These are phyloP conservation scores for Drosophila arizonae DNA, from an alignment of 1,140 invertebrate species.

Conservation along the genomic window DNA sequence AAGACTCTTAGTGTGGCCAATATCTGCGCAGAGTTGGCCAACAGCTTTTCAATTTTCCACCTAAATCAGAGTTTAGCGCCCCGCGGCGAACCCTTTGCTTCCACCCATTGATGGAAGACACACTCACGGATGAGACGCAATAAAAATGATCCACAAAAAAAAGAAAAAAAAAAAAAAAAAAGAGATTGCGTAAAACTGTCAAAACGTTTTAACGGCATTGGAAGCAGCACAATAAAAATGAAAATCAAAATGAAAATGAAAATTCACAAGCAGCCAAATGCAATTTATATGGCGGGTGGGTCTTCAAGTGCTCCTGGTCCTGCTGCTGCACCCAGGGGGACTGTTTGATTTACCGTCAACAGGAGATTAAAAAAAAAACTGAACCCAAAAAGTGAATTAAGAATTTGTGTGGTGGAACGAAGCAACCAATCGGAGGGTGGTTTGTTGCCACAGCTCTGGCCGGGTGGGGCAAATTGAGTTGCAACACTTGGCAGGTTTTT, in stretches of 20 bases:
- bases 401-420: slow-evolving; percentile 78
- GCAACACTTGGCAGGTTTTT: slow-evolving; percentile 81
- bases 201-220: slow-evolving; percentile 69
- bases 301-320: slow-evolving; percentile 51
- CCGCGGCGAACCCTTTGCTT: slow-evolving; percentile 62
- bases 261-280: slow-evolving; percentile 64
- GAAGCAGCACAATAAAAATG: slow-evolving; percentile 58
- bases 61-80: slow-evolving; percentile 68
- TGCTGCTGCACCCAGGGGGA: slow-evolving; percentile 75
- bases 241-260: slow-evolving; percentile 39
- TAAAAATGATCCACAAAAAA: slow-evolving; percentile 36
- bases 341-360: slow-evolving; percentile 81
- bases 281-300: slow-evolving; percentile 63
- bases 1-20: not conserved
- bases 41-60: slow-evolving; percentile 47
- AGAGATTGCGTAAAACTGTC: slow-evolving; percentile 72
- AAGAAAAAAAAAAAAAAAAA: slow-evolving; percentile 2
- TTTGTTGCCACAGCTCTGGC: slow-evolving; percentile 36
- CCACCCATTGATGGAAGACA: not conserved
- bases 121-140: slow-evolving; percentile 44
- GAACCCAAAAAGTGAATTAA: slow-evolving; percentile 77
- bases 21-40: slow-evolving; percentile 1
- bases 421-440: slow-evolving; percentile 49
- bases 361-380: slow-evolving; percentile 76
- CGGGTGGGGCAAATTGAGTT: slow-evolving; percentile 67